Evolutionary conservation across 2,797 vertebrate species (phyloP), one percentile per base, ranked within the genome.

Genomic region (Sebastes matsubarae): DNA sequence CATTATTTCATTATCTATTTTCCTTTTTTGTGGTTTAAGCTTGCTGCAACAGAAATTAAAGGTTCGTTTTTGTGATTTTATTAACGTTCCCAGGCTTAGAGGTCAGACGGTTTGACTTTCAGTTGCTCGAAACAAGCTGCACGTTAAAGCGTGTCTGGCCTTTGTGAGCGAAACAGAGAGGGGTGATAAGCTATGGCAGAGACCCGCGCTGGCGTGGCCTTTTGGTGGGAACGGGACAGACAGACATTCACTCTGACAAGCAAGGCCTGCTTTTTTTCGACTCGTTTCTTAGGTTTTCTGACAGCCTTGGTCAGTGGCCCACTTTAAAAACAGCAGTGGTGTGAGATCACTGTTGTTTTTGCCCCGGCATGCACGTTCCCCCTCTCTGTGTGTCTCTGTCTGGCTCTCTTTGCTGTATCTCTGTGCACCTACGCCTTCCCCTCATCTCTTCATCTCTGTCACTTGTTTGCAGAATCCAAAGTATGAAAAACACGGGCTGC

Each of bases 291-390:
- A 63, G 61, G 77, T 88, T 87, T 82, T 83, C 85, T 88, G 86
- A 87, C 90, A 90, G 87, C 83, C 63, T 84, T 90, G 90, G 90
- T 87, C 83, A 82, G 74, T 79, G 71, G 87, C 86, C 88, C 84
- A 84, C 75, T 94, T 91, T 85, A 75, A 90, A 93, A 90, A 80
- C 89, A 93, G 81, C 82, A 83, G 74, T 79, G 73, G 77, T 77
- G 78, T 93, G 89, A 94, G 91, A 88, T 94, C 91, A 92, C 84
- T 93, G 84, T 92, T 91, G 75, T 92, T 93, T 61, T 90, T 84
- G 38, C 75, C 72, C 78, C 67, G 11, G 71, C 73, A 74, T 22
- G 71, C 68, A 69, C 64, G 32, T 81, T 87, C 85, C 75, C 29
- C 58, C 38, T 58, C 30, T 65, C 42, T 79, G 4, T 74, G 4